A percentile compares a stretch with the other conserved stretches of the same genome.
These are phyloP conservation scores for Prolemur simus DNA, from an alignment of 2,113 vertebrate genomes.

Conservation along the genomic window DNA sequence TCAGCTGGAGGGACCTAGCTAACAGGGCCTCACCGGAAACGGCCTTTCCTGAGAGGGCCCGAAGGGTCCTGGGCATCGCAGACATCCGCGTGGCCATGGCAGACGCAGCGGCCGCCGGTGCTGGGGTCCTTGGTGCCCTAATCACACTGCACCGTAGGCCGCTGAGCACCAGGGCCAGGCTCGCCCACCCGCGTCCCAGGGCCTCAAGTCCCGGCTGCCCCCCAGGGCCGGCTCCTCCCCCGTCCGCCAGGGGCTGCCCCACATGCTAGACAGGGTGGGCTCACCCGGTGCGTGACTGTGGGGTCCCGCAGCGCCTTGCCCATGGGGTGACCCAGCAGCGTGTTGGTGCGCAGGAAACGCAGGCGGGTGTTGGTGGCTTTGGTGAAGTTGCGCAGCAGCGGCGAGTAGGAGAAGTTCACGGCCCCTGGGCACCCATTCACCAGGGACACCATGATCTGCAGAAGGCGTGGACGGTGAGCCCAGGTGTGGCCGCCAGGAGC, in stretches of 20 bases:
- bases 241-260: background rate
- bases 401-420: slow-evolving; percentile 98
- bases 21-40: too few relatives aligned
- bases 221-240: background rate
- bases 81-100: too few relatives aligned
- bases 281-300: slow-evolving; percentile 96
- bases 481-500: fast-evolving
- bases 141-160: slow-evolving; percentile 89
- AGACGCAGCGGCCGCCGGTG: slow-evolving; percentile 96
- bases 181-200: background rate
- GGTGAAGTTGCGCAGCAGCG: slow-evolving; percentile 94
- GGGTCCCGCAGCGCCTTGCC: slow-evolving; percentile 96
- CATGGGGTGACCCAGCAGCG: slow-evolving; percentile 97
- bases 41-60: too few relatives aligned
- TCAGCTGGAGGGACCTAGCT: too few relatives aligned
- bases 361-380: slow-evolving; percentile 97
- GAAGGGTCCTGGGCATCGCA: too few relatives aligned
- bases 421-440: slow-evolving; percentile 96
- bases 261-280: background rate
- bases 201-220: background rate
- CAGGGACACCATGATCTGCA: slow-evolving; percentile 95
- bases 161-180: background rate
- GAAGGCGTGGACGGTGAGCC: fast-evolving
- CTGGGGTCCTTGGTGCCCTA: slow-evolving; percentile 99
- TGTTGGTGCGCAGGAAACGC: slow-evolving; percentile 97